Evolutionary conservation across 2,113 vertebrate genomes (phyloP).

Genomic region (Macaca fascicularis): DNA sequence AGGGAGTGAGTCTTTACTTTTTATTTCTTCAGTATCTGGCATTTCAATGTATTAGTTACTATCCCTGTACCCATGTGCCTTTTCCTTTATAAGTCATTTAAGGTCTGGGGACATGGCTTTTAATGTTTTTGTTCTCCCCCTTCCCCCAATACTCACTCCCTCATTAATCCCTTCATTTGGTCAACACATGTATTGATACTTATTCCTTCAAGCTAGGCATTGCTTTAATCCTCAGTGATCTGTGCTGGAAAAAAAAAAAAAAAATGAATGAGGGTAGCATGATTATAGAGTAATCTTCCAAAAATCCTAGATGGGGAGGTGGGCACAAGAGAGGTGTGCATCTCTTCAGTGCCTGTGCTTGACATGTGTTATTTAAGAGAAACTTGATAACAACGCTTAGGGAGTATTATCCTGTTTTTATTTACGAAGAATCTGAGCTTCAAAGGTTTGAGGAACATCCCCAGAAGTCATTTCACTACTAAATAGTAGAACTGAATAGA

Average conservation of each 20-base stretch:
- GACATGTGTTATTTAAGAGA: not conserved
- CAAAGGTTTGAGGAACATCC: not conserved
- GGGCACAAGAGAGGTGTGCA: fast-evolving
- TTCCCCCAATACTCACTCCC: not conserved
- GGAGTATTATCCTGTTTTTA: not conserved
- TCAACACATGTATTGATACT: not conserved
- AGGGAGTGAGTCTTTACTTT: not conserved
- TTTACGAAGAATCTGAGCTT: not conserved
- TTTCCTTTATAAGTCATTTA: not conserved
- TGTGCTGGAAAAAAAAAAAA: not conserved
- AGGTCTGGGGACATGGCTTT: not conserved
- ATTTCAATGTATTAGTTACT: not conserved
- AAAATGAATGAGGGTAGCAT: not conserved
- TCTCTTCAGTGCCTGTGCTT: not conserved
- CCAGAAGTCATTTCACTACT: not conserved
- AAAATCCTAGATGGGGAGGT: not conserved
- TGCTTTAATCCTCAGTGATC: not conserved
- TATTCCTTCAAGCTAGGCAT: not conserved
- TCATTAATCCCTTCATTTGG: not conserved
- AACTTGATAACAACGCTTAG: not conserved
- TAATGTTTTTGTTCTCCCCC: not conserved
- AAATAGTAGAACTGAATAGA: not conserved
- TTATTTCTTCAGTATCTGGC: not conserved
- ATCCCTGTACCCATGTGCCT: not conserved
- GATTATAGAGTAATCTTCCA: not conserved